phyloP scores from a whole-genome alignment of 2,797 vertebrate species.

The Gephyroberyx darwinii region DNA sequence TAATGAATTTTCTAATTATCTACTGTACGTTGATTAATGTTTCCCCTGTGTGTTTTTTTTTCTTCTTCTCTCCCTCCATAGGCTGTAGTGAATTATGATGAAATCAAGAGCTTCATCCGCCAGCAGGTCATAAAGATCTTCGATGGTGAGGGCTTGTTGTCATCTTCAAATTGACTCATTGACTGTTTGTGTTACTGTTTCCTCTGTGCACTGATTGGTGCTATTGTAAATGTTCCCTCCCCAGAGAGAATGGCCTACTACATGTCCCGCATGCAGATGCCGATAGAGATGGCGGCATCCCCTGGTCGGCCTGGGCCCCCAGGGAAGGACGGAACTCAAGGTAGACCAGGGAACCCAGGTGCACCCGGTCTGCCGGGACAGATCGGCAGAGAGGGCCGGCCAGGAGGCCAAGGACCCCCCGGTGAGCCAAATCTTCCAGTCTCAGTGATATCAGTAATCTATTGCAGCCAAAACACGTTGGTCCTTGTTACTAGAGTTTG shows the following conservation, averaged over 20 bases:
- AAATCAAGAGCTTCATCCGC: conserved; percentile 93
- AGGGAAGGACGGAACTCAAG: conserved; percentile 89
- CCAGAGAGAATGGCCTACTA: conserved; percentile 97
- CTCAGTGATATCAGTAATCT: neutral
- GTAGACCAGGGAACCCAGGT: conserved; percentile 85
- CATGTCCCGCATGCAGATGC: conserved; percentile 90
- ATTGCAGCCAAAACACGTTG: neutral
- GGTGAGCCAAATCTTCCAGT: conserved; percentile 75
- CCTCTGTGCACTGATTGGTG: neutral
- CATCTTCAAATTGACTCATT: neutral
- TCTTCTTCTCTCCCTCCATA: conserved; percentile 61
- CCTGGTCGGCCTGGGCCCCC: conserved; percentile 92
- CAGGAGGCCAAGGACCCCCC: conserved; percentile 86
- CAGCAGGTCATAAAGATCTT: conserved; percentile 97
- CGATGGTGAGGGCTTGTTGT: conserved; percentile 84
- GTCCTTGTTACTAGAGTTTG: neutral
- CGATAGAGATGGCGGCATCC: conserved; percentile 86
- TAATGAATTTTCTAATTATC: conserved; percentile 59
- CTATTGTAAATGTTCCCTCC: conserved; percentile 18
- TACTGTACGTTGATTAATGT: conserved; percentile 45
- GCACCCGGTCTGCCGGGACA: conserved; percentile 89
- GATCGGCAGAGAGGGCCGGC: conserved; percentile 91
- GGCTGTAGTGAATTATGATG: conserved; percentile 93
- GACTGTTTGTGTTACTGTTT: neutral
- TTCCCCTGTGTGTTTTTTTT: conserved; percentile 40